Percentiles rank a stretch among this genome's conserved stretches.
Evolutionary conservation across 2,888 invertebrate genomes (phyloP).

Genomic region (Pyrgus malvae): DNA sequence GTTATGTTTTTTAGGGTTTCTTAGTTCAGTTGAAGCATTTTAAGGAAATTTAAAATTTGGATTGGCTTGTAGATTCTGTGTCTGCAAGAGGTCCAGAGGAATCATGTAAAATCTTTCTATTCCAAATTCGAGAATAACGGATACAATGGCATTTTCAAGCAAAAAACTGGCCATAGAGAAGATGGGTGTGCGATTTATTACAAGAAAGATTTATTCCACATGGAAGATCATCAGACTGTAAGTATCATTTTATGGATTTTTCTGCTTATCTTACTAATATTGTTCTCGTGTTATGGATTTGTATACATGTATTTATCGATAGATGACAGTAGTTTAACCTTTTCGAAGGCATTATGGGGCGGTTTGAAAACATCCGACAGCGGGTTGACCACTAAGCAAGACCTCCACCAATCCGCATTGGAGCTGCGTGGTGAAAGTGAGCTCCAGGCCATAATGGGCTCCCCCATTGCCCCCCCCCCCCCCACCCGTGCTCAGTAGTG

Average conservation of each 20-base stretch:
- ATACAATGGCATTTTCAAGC: conserved; percentile 89
- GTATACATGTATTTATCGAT: not conserved
- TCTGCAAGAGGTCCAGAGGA: conserved; percentile 94
- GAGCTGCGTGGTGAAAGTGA: too few relatives aligned
- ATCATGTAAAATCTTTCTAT: conserved; percentile 85
- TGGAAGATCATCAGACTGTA: conserved; percentile 85
- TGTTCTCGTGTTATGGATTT: not conserved
- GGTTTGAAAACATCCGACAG: too few relatives aligned
- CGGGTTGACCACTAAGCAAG: too few relatives aligned
- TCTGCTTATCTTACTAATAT: not conserved
- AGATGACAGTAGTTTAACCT: too few relatives aligned
- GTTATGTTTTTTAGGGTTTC: not conserved
- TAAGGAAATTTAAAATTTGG: not conserved
- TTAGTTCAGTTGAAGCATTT: not conserved
- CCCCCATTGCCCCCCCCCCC: too few relatives aligned
- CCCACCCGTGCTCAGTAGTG: too few relatives aligned
- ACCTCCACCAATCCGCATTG: too few relatives aligned
- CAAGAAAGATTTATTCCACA: conserved; percentile 84
- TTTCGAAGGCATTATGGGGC: too few relatives aligned
- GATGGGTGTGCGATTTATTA: conserved; percentile 97
- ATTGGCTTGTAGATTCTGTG: conserved; percentile 85
- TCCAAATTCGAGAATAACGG: conserved; percentile 80
- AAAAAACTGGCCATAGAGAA: conserved; percentile 88
- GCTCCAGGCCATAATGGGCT: too few relatives aligned
- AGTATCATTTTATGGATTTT: conserved; percentile 61